Base-by-base conservation (phyloP, 1,140 invertebrate genomes). In the Aricia agestis region DNA sequence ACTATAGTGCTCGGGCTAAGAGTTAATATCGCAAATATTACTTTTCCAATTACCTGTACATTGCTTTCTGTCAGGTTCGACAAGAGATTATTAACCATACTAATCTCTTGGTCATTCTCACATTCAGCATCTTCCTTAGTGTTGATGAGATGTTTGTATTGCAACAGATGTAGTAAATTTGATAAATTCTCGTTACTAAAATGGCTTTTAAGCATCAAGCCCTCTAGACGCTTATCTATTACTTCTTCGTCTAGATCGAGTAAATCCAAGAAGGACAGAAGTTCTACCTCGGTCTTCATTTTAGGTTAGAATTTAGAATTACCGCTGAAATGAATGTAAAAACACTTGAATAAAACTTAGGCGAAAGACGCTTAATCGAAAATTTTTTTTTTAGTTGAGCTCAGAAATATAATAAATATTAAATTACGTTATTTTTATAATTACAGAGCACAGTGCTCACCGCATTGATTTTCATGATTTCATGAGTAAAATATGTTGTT, bases 111-210 rank as follows among this genome's bases (percentile, higher is more conserved):
- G 2, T 82, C 77, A 72, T 91, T 91, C 0, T 80, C 80, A 72
- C 87, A 89, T 74, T 87, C 86, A 11, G 74, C 74, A 18, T 77
- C 69, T 73, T 89, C 89, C 70, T 82, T 79, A 15, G 74, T 68
- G 71, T 89, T 91, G 15, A 91, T 80, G n/a, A 89, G 67, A 42
- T 82, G 74, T 81, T 91, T 91, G 67, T 91, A 91, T 69, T 82
- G 72, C 17, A 91, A 70, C 57, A 89, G 73, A 68, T 82, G 76
- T 19, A 84, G 71, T 1, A 77, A 82, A 73, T 80, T 83, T 59
- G 61, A 73, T 58, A 89, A 72, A 68, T 89, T 82, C 69, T 80
- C 77, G 67, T 74, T 74, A 6, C 79, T 80, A 69, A 82, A 78
- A 32, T 70, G 78, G 66, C 57, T 79, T 70, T 73, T 78, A 41